A percentile compares a stretch with the other conserved stretches of the same genome.
phyloP scores from a whole-genome alignment of 2,113 vertebrate species.

The Strix uralensis region DNA sequence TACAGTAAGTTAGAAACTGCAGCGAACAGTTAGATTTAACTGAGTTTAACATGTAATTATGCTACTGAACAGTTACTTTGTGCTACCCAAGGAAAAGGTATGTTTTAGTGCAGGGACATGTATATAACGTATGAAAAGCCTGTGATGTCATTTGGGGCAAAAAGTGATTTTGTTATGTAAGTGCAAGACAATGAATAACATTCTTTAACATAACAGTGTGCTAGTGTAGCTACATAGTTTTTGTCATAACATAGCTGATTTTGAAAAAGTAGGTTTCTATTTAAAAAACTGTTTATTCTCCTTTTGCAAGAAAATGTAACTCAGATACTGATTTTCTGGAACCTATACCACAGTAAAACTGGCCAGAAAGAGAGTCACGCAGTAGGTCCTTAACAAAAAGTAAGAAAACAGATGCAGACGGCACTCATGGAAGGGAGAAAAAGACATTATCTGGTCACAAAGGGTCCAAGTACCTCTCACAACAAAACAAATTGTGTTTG shows the following conservation, averaged over 20 bases:
- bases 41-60: neutral
- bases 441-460: no score
- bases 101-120: neutral
- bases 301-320: neutral
- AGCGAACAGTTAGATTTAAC: neutral
- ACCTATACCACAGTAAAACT: neutral
- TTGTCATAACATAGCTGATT: neutral
- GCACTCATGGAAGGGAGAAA: accelerated
- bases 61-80: neutral
- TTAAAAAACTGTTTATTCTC: neutral
- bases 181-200: neutral
- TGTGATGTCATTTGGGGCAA: neutral
- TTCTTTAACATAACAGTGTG: accelerated
- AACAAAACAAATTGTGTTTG: accelerated
- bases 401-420: neutral
- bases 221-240: neutral
- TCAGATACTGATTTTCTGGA: neutral
- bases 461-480: neutral
- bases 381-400: neutral
- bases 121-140: neutral
- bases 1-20: neutral
- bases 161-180: neutral
- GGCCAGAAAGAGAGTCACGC: neutral
- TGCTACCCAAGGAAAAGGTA: neutral
- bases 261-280: neutral